Base-by-base conservation (phyloP, 2,888 invertebrate species). In the Flabesymbios commensalis region DNA sequence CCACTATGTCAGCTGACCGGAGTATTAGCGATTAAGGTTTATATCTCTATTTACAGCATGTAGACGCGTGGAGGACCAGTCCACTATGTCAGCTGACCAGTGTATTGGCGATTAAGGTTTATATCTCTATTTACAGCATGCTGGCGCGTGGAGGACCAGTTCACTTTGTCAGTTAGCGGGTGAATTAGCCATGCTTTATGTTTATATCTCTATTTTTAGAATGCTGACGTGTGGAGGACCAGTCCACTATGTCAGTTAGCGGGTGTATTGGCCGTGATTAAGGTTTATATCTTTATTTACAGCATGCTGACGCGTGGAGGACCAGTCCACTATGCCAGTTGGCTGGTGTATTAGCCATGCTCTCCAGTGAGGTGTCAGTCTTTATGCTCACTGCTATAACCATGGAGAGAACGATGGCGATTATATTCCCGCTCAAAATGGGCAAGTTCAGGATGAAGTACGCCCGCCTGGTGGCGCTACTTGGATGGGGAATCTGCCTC, bases 381-480 rank as follows among this genome's bases (percentile, higher is more conserved):
- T 77, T 82, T 26, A 84, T 83, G 3, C 63, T 84, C 24, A 82
- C 82, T 2, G 78, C 81, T 41, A 84, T 84, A 47, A 83, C 84
- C 1, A 61, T 82, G 1, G 83, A 84, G 59, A 70, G 84, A 17
- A 71, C 82, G 7, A 75, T 81, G 45, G 77, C 79, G 61, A 82
- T 83, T 19, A 74, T 80, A 57, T 82, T 81, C 63, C 81, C 83
- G 1, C 72, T 83, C 28, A 75, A 61, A 55, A 36, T 57, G 43
- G 53, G 56, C 45, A 69, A 75, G 22, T 66, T 79, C 22, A 73
- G 77, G 24, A 65, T 79, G 32, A 72, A 68, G 51, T 70, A 75
- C 49, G 79, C 78, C 4, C 61, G 71, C 1, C 58, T 72, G 24
- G 74, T 76, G 19, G 77, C 78, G 74, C 51, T 61, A 3, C 55